These are phyloP conservation scores for Noturus placidus DNA, from an alignment of 2,113 vertebrate species.

Conservation along the genomic window DNA sequence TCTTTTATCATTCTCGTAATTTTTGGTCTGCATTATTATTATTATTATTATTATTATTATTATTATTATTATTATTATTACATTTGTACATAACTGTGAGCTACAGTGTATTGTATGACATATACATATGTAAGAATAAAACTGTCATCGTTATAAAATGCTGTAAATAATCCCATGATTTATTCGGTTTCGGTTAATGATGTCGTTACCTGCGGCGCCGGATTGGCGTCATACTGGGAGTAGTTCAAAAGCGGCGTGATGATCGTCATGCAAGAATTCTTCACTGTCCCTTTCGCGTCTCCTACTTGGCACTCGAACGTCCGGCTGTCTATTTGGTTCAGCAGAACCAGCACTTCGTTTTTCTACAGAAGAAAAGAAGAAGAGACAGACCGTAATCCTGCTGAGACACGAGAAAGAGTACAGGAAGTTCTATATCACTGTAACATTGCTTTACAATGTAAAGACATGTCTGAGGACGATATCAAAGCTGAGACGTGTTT, in stretches of 20 bases:
- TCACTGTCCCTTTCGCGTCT: slow-evolving; percentile 68
- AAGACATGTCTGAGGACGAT: background rate
- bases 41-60: too few species aligned
- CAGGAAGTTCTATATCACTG: background rate
- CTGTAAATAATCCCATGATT: background rate
- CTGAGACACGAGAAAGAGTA: background rate
- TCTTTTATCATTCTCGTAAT: too few species aligned
- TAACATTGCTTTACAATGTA: background rate
- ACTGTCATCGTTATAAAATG: background rate
- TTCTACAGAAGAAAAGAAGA: slow-evolving; percentile 60
- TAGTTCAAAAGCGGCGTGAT: slow-evolving; percentile 71
- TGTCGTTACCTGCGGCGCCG: slow-evolving; percentile 57
- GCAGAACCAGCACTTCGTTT: slow-evolving; percentile 77
- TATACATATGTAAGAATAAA: too few species aligned
- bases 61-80: too few species aligned
- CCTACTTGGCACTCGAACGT: slow-evolving; percentile 78
- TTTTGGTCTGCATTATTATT: too few species aligned
- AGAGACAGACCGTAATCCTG: background rate
- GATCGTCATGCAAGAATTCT: slow-evolving; percentile 74
- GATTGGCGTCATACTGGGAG: background rate
- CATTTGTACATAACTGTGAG: too few species aligned
- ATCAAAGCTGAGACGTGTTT: background rate
- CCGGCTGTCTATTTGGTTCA: slow-evolving; percentile 71
- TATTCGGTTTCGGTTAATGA: background rate
- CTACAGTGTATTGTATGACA: too few species aligned